phyloP scores from a whole-genome alignment of 37 sponge, comb jelly and placozoan species.

The Ianthella basta region DNA sequence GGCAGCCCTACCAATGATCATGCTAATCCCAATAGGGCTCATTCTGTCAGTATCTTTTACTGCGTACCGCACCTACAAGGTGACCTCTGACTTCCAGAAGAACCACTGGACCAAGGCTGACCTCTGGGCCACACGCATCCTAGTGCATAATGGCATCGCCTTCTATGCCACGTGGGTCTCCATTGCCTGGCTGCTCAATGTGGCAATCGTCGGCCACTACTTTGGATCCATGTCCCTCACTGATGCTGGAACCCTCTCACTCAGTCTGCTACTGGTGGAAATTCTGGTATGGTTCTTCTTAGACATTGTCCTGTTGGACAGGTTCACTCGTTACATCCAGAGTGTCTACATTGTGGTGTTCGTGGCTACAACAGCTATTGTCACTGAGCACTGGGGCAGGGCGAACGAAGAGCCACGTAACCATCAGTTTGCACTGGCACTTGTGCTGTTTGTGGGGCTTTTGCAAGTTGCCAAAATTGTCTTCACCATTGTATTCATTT shows the following conservation, averaged over 20 bases:
- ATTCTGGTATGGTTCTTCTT: slow-evolving; percentile 33
- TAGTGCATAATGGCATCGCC: slow-evolving; percentile 28
- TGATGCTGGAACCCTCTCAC: slow-evolving; percentile 35
- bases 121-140: slow-evolving; percentile 18
- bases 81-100: background rate
- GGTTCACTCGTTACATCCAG: slow-evolving; percentile 42
- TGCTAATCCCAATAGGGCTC: background rate
- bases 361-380: slow-evolving; percentile 9
- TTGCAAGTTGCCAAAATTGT: slow-evolving; percentile 16
- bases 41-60: background rate
- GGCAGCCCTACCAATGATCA: slow-evolving; percentile 28
- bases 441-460: background rate
- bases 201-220: background rate
- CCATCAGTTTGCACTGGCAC: slow-evolving; percentile 3
- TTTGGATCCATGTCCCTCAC: background rate
- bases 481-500: background rate
- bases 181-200: slow-evolving; percentile 27
- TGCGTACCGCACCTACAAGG: slow-evolving; percentile 16
- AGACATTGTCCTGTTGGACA: slow-evolving; percentile 26
- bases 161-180: slow-evolving; percentile 30
- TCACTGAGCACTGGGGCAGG: slow-evolving; percentile 18
- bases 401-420: background rate
- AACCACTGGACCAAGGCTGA: background rate
- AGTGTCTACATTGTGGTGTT: slow-evolving; percentile 38
- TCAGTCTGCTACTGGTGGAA: slow-evolving; percentile 36